Percentiles rank a stretch among this genome's conserved stretches.
Conservation (phyloP, 2,888 invertebrate genomes). For the Drosophila diplacantha region DNA sequence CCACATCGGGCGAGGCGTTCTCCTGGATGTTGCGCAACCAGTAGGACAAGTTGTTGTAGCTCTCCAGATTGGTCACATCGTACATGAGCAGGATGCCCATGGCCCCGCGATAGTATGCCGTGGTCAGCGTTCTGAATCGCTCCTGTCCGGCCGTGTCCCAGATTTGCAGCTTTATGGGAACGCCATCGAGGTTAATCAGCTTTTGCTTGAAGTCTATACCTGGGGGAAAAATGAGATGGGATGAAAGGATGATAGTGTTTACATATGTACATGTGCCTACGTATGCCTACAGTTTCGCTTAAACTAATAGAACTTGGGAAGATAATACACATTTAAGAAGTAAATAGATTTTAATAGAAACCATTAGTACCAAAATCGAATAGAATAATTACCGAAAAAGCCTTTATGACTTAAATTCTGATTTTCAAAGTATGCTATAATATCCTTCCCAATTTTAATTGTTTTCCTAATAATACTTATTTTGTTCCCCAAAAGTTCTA, state of each 20-base stretch:
- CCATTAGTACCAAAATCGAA: not conserved
- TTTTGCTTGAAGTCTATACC: constrained; percentile 95
- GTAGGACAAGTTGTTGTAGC: constrained; percentile 93
- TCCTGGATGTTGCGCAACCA: constrained; percentile 95
- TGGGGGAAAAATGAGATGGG: constrained; percentile 74
- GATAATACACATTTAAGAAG: not conserved
- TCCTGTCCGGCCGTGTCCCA: constrained; percentile 91
- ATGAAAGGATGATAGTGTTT: constrained; percentile 18
- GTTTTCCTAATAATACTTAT: not conserved
- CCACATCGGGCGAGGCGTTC: constrained; percentile 92
- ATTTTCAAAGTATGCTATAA: not conserved
- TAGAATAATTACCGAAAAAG: not conserved
- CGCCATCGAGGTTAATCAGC: constrained; percentile 90
- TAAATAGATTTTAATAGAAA: not conserved
- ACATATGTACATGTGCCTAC: not conserved
- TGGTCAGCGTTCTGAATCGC: constrained; percentile 85
- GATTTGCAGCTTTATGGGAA: constrained; percentile 84
- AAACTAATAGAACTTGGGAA: not conserved
- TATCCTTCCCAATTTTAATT: not conserved
- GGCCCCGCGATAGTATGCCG: constrained; percentile 92
- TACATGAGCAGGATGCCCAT: constrained; percentile 95
- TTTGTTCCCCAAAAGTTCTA: not conserved
- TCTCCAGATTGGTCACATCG: constrained; percentile 92
- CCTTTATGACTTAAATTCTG: not conserved
- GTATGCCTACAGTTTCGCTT: not conserved